Evolutionary conservation across 2,113 vertebrate species (phyloP).

Genomic region (Taurulus bubalis): DNA sequence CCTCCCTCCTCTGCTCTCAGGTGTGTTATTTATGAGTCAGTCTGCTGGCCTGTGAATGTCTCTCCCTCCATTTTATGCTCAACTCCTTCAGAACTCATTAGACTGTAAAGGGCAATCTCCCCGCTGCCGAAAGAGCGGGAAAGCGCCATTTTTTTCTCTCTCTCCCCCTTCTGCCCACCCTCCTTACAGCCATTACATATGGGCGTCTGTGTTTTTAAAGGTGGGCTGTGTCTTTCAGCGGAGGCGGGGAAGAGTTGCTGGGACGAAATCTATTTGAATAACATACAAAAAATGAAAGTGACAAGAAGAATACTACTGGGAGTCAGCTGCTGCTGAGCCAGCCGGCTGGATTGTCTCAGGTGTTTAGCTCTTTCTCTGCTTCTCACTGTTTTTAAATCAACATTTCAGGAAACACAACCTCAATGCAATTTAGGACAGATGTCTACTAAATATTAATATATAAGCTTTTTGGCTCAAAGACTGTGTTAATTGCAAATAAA

Average conservation of each 20-base stretch:
- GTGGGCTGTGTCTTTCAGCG: conserved; percentile 19
- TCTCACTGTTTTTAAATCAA: neutral
- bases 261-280: conserved; percentile 23
- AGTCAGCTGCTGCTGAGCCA: neutral
- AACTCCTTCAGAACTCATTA: conserved; percentile 77
- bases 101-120: conserved; percentile 79
- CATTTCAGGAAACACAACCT: neutral
- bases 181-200: conserved; percentile 42
- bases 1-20: conserved; percentile 58
- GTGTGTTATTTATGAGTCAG: conserved; percentile 78
- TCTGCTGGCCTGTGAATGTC: conserved; percentile 73
- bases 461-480: neutral
- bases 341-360: neutral
- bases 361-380: neutral
- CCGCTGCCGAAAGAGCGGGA: conserved; percentile 54
- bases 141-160: conserved; percentile 49
- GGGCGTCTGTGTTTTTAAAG: conserved; percentile 37
- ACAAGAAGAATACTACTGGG: conserved; percentile 17
- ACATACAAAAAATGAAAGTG: conserved; percentile 4
- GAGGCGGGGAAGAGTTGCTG: conserved; percentile 1
- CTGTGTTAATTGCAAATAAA: neutral
- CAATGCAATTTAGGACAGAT: neutral
- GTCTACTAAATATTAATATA: no score
- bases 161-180: neutral
- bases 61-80: conserved; percentile 72